A percentile compares a stretch with the other conserved stretches of the same genome.
These are phyloP conservation scores for Heloderma charlesbogerti DNA, from an alignment of 2,113 vertebrate genomes.

Conservation along the genomic window DNA sequence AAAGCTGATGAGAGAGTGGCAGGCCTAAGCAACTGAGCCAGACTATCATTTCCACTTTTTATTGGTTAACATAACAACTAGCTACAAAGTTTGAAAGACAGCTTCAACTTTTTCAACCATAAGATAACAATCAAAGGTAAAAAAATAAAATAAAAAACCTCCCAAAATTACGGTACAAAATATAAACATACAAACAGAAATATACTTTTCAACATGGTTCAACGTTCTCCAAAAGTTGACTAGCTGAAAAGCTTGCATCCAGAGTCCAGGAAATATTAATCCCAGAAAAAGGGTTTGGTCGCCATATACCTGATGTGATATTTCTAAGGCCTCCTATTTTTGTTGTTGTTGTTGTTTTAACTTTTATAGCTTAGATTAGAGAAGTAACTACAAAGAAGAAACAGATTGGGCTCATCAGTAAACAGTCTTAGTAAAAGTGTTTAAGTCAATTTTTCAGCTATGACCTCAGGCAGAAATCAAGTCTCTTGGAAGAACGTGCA, in stretches of 20 bases:
- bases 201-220: neutral
- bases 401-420: neutral
- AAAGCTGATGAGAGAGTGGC: neutral
- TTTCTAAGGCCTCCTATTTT: slow-evolving; percentile 9
- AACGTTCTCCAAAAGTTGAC: neutral
- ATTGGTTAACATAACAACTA: neutral
- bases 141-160: neutral
- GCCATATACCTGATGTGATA: neutral
- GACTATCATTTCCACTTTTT: neutral
- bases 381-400: slow-evolving; percentile 28
- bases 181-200: neutral
- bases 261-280: neutral
- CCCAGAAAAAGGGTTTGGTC: neutral
- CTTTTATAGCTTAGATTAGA: slow-evolving; percentile 19
- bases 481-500: neutral
- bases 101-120: neutral
- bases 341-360: neutral
- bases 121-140: too few relatives aligned
- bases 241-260: neutral
- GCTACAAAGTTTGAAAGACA: neutral
- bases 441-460: neutral
- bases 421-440: slow-evolving; percentile 13
- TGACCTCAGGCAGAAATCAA: slow-evolving; percentile 6
- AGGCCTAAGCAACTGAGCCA: neutral
- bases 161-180: neutral